These are phyloP conservation scores for Arbacia lixula DNA, from an alignment of 53 echinoderm and acorn worm genomes.

Conservation along the genomic window DNA sequence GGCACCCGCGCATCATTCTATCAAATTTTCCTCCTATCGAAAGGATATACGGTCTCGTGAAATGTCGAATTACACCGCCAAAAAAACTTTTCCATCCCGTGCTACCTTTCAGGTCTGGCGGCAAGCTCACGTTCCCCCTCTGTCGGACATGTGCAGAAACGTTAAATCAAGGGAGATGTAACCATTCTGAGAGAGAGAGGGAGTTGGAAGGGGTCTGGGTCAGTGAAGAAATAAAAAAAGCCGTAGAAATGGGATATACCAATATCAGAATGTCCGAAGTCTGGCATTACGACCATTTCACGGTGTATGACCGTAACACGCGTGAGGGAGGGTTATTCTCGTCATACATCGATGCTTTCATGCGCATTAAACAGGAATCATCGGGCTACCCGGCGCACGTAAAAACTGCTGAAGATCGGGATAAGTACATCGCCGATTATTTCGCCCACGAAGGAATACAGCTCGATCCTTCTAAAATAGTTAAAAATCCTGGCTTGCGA, in stretches of 20 bases:
- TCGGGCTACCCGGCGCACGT: background rate
- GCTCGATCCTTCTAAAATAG: background rate
- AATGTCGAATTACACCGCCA: background rate
- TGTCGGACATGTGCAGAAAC: slow-evolving; percentile 1
- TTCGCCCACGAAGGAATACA: background rate
- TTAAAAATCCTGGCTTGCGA: slow-evolving; percentile 5
- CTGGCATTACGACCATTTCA: background rate
- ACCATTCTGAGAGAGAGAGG: background rate
- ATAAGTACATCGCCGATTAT: background rate
- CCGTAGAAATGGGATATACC: slow-evolving; percentile 6
- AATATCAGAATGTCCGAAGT: background rate
- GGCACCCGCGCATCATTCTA: background rate
- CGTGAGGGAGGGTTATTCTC: background rate
- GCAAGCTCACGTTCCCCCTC: slow-evolving; percentile 1
- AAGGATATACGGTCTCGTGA: background rate
- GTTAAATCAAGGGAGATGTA: background rate
- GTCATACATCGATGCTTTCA: slow-evolving; percentile 9
- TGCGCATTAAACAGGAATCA: background rate
- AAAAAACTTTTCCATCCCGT: background rate
- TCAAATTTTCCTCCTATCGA: background rate
- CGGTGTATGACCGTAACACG: background rate
- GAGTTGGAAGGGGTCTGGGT: slow-evolving; percentile 2
- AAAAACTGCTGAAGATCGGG: background rate
- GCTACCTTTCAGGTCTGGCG: background rate
- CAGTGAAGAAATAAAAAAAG: slow-evolving; percentile 8